Conservation (phyloP, 2,888 invertebrate genomes). For the Adelphocoris suturalis region DNA sequence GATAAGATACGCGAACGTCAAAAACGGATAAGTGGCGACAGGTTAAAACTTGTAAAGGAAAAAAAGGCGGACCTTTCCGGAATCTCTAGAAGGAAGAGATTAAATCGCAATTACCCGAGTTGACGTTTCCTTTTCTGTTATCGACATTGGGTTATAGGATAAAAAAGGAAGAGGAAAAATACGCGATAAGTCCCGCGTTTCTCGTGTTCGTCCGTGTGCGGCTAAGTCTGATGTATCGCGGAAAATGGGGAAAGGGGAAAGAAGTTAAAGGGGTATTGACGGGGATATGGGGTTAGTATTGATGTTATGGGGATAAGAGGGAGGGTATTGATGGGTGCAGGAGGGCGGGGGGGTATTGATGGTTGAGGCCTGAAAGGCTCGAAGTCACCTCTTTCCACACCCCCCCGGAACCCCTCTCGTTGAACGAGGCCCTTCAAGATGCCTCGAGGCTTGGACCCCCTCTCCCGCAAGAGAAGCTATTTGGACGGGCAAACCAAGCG, state of each 20-base stretch:
- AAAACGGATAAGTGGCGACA: slow-evolving; percentile 21
- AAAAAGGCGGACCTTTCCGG: neutral
- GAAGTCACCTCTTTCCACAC: neutral
- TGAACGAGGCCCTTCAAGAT: neutral
- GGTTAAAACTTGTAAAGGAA: slow-evolving; percentile 36
- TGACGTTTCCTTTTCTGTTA: slow-evolving; percentile 60
- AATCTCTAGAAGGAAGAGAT: slow-evolving; percentile 34
- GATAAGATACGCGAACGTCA: slow-evolving; percentile 51
- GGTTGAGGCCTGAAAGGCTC: neutral
- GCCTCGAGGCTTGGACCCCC: neutral
- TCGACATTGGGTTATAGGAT: slow-evolving; percentile 46
- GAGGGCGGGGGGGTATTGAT: neutral
- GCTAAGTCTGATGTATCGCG: slow-evolving; percentile 38
- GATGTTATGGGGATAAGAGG: no score
- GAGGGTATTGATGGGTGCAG: neutral
- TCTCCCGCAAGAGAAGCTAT: neutral
- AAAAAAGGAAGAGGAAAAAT: neutral
- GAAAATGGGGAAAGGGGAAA: neutral
- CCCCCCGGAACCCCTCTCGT: neutral
- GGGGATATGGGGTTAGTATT: neutral
- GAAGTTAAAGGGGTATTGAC: neutral
- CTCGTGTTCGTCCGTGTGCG: slow-evolving; percentile 29
- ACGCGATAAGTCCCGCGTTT: slow-evolving; percentile 27
- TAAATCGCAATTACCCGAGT: slow-evolving; percentile 58
- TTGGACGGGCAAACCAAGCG: slow-evolving; percentile 47